A percentile compares a stretch with the other conserved stretches of the same genome.
Conservation (phyloP, 1,140 invertebrate species). For the Ectropis grisescens region DNA sequence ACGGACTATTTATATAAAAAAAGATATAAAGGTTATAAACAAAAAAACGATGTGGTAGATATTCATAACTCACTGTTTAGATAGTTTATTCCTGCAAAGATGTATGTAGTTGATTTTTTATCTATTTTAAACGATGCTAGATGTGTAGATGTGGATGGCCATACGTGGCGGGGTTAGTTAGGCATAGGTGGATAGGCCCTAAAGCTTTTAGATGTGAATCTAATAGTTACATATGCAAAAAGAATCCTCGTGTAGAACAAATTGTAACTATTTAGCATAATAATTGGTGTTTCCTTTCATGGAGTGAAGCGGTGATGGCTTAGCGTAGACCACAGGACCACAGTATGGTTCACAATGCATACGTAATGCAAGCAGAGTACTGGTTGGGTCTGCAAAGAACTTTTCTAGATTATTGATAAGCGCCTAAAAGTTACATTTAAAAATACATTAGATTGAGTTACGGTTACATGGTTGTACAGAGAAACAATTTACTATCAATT, state of each 20-base stretch:
- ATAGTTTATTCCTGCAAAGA: constrained; percentile 45
- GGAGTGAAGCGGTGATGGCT: constrained; percentile 6
- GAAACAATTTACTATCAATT: too few species aligned
- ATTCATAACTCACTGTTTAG: constrained; percentile 50
- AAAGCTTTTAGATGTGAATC: constrained; percentile 56
- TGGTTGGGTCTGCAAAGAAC: constrained; percentile 22
- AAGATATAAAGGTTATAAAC: constrained; percentile 18
- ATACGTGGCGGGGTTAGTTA: constrained; percentile 33
- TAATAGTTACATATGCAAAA: constrained; percentile 45
- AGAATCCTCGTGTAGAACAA: constrained; percentile 49
- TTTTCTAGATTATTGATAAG: too few species aligned
- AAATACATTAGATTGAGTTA: too few species aligned
- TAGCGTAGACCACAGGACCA: too few species aligned
- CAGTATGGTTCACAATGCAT: too few species aligned
- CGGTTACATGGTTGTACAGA: too few species aligned
- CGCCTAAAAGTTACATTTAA: too few species aligned
- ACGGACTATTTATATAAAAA: constrained; percentile 57
- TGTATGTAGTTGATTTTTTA: constrained; percentile 52
- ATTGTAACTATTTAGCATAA: constrained; percentile 45
- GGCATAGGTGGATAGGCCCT: constrained; percentile 39
- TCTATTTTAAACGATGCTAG: constrained; percentile 62
- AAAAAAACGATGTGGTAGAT: constrained; percentile 33
- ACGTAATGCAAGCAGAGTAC: too few species aligned
- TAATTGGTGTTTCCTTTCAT: constrained; percentile 40
- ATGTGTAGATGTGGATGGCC: constrained; percentile 33